Base-by-base conservation (phyloP, 1,140 invertebrate species). In the Pygmarrhopalites habei region DNA sequence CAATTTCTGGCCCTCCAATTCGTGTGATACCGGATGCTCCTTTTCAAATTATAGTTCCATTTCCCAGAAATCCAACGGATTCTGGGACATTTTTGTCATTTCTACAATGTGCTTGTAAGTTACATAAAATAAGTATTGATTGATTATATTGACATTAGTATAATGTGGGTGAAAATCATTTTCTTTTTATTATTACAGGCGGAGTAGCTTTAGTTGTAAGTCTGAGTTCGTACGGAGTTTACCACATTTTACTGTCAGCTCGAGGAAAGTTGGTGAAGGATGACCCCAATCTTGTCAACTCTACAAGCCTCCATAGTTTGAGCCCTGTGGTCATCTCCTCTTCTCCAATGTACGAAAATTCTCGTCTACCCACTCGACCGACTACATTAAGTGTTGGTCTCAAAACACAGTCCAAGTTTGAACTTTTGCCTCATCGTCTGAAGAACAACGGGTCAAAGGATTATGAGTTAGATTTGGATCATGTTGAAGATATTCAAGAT, bases 1-100 rank as follows among this genome's bases (percentile, higher is more conserved):
- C 7, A 19, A 41, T 26, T 21, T 4, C 2, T 23, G 14, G 21
- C 10, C n/a, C 29, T 7, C 17, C 53, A 10, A n/a, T 5, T 56
- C 12, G 12, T 14, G 29, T 56, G 2, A 52, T 52, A 7, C 53
- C 53, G 14, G 12, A 25, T 4, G 53, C 53, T 15, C 29, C 29
- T 32, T 56, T 35, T 39, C 53, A 39, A 41, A 35, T 56, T n/a
- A 7, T 56, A 7, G 53, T 56, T 12, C 53, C 53, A 19, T 56
- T 56, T 35, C n/a, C n/a, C 53, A 56, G 17, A 35, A 28, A 10
- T 12, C n/a, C 7, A 17, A 39, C 17, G 12, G 53, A 28, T 19
- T 19, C 5, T n/a, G n/a, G n/a, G n/a, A 30, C 5, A 39, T 14
- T 56, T 4, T 10, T 39, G 10, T 41, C 53, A 19, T 3, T 56